Evolutionary conservation across 1,140 invertebrate species (phyloP).

Genomic region (Lerema accius): DNA sequence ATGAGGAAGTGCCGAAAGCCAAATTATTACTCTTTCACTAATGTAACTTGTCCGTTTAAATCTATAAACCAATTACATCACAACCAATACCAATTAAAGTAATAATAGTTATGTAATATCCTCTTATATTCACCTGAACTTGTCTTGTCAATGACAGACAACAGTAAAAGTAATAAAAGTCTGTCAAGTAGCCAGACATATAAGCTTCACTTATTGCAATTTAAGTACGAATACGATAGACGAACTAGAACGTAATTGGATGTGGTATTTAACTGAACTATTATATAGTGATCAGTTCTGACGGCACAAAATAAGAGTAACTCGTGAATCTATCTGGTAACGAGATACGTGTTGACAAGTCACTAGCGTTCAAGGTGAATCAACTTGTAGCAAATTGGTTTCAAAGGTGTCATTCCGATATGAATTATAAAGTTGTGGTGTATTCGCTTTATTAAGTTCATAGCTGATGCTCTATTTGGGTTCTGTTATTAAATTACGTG

Average conservation of each 20-base stretch:
- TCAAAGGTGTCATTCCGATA: slow-evolving; percentile 5
- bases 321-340: slow-evolving; percentile 14
- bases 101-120: too few relatives aligned
- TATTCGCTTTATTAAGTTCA: slow-evolving; percentile 23
- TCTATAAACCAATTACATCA: too few relatives aligned
- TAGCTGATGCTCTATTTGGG: slow-evolving; percentile 9
- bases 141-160: too few relatives aligned
- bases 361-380: slow-evolving; percentile 5
- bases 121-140: too few relatives aligned
- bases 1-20: too few relatives aligned
- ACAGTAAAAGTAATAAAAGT: too few relatives aligned
- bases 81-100: too few relatives aligned
- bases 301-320: slow-evolving; percentile 9
- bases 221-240: too few relatives aligned
- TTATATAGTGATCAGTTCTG: slow-evolving; percentile 22
- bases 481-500: not conserved
- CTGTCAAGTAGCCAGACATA: too few relatives aligned
- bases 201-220: too few relatives aligned
- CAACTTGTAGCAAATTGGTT: slow-evolving; percentile 18
- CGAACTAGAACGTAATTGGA: slow-evolving; percentile 23
- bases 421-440: slow-evolving; percentile 20
- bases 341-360: slow-evolving; percentile 21
- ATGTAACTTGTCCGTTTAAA: too few relatives aligned
- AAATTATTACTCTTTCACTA: too few relatives aligned
- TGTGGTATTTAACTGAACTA: slow-evolving; percentile 19